Conservation (phyloP, 2,113 vertebrate species). For the Halichoeres trimaculatus region DNA sequence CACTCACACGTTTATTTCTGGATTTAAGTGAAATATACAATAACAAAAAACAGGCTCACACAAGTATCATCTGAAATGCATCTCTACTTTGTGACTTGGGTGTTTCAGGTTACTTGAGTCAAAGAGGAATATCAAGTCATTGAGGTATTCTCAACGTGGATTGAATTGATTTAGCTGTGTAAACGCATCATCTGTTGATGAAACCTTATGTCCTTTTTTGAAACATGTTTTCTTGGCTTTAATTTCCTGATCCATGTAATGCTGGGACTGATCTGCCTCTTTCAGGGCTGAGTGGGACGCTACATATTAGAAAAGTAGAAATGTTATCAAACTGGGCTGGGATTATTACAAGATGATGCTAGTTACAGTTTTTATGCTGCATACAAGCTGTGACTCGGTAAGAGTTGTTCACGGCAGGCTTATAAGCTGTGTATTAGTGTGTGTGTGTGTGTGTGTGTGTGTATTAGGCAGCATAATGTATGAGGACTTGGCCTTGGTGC, state of each 20-base stretch:
- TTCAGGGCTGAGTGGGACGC: background rate
- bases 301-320: background rate
- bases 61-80: conserved; percentile 15
- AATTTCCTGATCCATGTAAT: background rate
- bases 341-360: background rate
- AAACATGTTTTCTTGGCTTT: background rate
- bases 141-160: background rate
- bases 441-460: background rate
- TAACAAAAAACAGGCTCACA: conserved; percentile 9
- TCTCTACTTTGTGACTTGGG: background rate
- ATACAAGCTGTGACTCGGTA: background rate
- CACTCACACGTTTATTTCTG: conserved; percentile 11
- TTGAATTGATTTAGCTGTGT: conserved; percentile 11
- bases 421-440: background rate
- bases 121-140: background rate
- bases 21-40: conserved; percentile 23
- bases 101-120: conserved; percentile 6
- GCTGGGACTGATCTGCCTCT: background rate
- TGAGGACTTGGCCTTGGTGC: conserved; percentile 9
- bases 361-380: background rate
- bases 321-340: background rate
- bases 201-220: conserved; percentile 6
- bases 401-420: background rate
- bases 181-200: conserved; percentile 6
- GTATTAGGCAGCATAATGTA: conserved; percentile 1